A percentile compares a stretch with the other conserved stretches of the same genome.
Evolutionary conservation across 2,113 vertebrate genomes (phyloP).

Genomic region (Etheostoma spectabile): DNA sequence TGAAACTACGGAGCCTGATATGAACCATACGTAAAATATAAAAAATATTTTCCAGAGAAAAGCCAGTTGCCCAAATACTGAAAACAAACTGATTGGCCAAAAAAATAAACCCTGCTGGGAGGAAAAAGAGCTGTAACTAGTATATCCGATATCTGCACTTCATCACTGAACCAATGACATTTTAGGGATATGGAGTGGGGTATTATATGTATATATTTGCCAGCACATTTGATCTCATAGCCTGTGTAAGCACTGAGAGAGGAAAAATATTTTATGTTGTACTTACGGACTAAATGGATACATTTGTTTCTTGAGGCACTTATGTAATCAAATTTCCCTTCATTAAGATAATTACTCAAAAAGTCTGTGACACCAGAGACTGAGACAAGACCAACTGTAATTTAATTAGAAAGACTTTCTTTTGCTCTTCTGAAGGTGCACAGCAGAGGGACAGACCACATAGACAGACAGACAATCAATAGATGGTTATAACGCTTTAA

Average conservation of each 20-base stretch:
- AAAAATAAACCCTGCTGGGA: slow-evolving; percentile 10
- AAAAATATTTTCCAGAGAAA: background rate
- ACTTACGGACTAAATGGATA: slow-evolving; percentile 57
- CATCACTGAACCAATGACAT: slow-evolving; percentile 19
- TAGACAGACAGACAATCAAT: background rate
- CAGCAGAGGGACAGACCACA: background rate
- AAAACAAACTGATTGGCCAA: background rate
- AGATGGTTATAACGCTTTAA: background rate
- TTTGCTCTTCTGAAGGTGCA: slow-evolving; percentile 42
- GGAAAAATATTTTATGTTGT: slow-evolving; percentile 47
- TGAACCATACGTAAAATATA: slow-evolving; percentile 12
- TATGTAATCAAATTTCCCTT: slow-evolving; percentile 72
- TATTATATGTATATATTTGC: background rate
- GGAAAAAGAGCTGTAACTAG: slow-evolving; percentile 10
- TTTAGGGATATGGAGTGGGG: background rate
- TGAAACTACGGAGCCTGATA: slow-evolving; percentile 3
- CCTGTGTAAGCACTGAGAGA: slow-evolving; percentile 19
- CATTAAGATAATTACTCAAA: slow-evolving; percentile 75
- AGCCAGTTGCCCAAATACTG: background rate
- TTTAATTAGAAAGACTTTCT: slow-evolving; percentile 61
- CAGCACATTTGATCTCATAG: slow-evolving; percentile 30
- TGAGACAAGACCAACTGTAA: slow-evolving; percentile 59
- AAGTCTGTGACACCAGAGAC: slow-evolving; percentile 55
- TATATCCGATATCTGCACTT: slow-evolving; percentile 21
- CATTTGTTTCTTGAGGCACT: slow-evolving; percentile 59